These are phyloP conservation scores for Drosophila infuscata DNA, from an alignment of 2,888 invertebrate species.

Conservation along the genomic window DNA sequence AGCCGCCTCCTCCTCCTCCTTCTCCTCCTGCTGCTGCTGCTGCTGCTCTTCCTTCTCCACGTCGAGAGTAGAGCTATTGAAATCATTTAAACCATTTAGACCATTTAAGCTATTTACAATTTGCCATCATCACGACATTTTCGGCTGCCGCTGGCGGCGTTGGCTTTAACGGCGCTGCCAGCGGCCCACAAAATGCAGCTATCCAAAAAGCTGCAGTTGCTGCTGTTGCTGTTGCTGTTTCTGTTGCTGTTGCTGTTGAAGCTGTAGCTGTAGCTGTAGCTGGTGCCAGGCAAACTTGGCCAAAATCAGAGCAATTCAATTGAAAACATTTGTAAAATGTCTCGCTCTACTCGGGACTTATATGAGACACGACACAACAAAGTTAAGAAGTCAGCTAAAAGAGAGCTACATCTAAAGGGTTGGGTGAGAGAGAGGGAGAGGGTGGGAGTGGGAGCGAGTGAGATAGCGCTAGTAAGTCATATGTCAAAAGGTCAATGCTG, in stretches of 20 bases:
- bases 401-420: not conserved
- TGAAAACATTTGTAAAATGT: conserved; percentile 82
- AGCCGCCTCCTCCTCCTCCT: conserved; percentile 43
- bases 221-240: conserved; percentile 20
- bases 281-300: conserved; percentile 57
- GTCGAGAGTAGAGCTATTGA: conserved; percentile 66
- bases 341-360: conserved; percentile 66
- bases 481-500: conserved; percentile 79
- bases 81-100: conserved; percentile 82
- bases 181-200: conserved; percentile 47
- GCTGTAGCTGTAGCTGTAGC: conserved; percentile 15
- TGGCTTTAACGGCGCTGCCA: conserved; percentile 70
- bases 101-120: conserved; percentile 85
- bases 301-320: conserved; percentile 81
- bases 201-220: conserved; percentile 28
- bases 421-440: conserved; percentile 2
- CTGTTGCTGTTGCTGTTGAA: conserved; percentile 16
- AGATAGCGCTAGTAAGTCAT: conserved; percentile 52
- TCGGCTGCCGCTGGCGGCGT: conserved; percentile 76
- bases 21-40: not conserved
- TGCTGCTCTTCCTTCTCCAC: not conserved
- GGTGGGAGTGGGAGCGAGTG: conserved; percentile 8
- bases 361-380: conserved; percentile 75
- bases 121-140: conserved; percentile 85
- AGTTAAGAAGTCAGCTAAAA: conserved; percentile 58